Percentiles rank a stretch among this genome's conserved stretches.
Conservation (phyloP, 2,797 vertebrate species). For the Oceanodroma leucorhoa region DNA sequence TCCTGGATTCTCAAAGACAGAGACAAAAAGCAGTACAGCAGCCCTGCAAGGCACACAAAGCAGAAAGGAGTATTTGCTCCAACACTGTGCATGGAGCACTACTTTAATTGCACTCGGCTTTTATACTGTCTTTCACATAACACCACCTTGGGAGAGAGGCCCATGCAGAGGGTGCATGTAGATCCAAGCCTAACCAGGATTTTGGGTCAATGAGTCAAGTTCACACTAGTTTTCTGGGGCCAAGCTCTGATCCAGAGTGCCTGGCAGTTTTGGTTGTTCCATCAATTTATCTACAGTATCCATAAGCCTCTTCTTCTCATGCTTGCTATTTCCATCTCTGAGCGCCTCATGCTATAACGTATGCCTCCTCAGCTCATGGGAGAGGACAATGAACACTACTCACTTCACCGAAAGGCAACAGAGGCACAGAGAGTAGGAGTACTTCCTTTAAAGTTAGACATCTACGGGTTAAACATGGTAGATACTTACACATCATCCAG, state of each 20-base stretch:
- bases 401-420: background rate
- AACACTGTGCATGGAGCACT: background rate
- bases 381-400: background rate
- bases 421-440: background rate
- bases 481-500: fast-evolving
- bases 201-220: background rate
- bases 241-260: background rate
- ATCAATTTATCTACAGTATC: background rate
- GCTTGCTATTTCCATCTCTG: background rate
- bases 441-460: background rate
- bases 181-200: background rate
- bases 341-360: fast-evolving
- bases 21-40: background rate
- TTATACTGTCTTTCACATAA: background rate
- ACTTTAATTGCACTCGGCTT: background rate
- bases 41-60: background rate
- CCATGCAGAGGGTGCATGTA: background rate
- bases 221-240: background rate
- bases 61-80: background rate
- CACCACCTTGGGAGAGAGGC: background rate
- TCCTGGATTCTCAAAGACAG: background rate
- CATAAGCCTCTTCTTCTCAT: background rate
- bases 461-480: background rate
- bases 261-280: background rate
- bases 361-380: background rate